Conservation (phyloP, 2,888 invertebrate genomes). For the Scaptomyza flava region DNA sequence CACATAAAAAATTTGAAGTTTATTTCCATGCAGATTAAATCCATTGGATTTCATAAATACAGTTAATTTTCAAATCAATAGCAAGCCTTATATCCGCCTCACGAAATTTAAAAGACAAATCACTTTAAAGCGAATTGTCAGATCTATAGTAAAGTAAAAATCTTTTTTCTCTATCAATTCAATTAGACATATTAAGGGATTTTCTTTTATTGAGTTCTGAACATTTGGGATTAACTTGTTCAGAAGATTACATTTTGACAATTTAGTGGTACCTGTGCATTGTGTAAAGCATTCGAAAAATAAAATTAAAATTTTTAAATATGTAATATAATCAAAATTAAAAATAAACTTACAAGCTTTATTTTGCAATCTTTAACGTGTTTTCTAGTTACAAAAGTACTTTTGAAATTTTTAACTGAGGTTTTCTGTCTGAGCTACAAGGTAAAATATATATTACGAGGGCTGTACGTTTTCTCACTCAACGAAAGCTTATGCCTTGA, state of each 20-base stretch:
- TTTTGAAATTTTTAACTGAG: background rate
- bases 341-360: background rate
- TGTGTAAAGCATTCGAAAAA: background rate
- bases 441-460: background rate
- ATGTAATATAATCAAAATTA: too few species aligned
- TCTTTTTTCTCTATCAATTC: slow-evolving; percentile 43
- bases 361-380: background rate
- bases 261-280: too few species aligned
- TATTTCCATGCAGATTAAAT: too few species aligned
- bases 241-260: background rate
- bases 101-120: too few species aligned
- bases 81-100: too few species aligned
- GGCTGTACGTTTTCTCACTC: background rate
- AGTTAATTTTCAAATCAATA: too few species aligned
- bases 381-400: background rate
- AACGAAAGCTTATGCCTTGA: slow-evolving; percentile 24
- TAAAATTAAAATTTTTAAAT: background rate
- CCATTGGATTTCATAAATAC: too few species aligned
- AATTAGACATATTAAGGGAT: slow-evolving; percentile 77
- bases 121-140: too few species aligned
- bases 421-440: background rate
- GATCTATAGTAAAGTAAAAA: too few species aligned
- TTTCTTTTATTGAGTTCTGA: slow-evolving; percentile 30
- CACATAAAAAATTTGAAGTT: too few species aligned
- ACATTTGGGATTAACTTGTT: slow-evolving; percentile 2